Base-by-base conservation (phyloP, 2,888 invertebrate genomes). In the Drosophila macrospina region DNA sequence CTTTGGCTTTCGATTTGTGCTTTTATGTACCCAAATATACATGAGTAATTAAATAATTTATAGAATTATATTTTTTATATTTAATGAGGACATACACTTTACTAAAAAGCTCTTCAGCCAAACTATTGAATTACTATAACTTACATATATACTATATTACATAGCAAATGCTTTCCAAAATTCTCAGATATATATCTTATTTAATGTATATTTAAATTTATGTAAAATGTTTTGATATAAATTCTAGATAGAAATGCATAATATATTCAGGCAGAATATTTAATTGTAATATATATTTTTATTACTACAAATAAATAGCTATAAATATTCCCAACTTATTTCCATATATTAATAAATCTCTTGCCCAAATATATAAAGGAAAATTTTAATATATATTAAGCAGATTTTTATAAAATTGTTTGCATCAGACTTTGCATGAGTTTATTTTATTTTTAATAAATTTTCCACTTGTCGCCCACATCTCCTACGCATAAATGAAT, bases 401-500 rank as follows among this genome's bases (percentile, higher is more conserved):
- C 4, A 4, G 4, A 32, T 15, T 37, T 37, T 7, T 8, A 13
- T 28, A 26, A 0, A 26, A 4, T 4, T 28, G 7, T 13, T 5
- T 28, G 2, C 10, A 6, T 10, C 3, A 13, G 26, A 15, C 2
- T 24, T 37, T 11, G 5, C 11, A 26, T 13, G 16, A 54, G 34
- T 47, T 6, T 8, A 28, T 28, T 28, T 28, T 41, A 11, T 45
- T 15, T 11, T 34, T 5, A 6, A 13, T 30, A 16, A 5, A 44
- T 44, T 16, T 37, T 16, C 32, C 20, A 48, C 67, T 10, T 59
- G 30, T 13, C 13, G 24, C 15, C 5, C 15, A 5, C 28, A 2
- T 37, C 37, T 24, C 66, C 65, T 41, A 65, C 67, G 8, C 32
- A 42, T 26, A 7, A 1, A 47, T 7, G 32, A 32, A 24, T 50